Evolutionary conservation across 2,888 invertebrate genomes (phyloP), one percentile per base, ranked within the genome.

Genomic region (Mellilla xanthometata): DNA sequence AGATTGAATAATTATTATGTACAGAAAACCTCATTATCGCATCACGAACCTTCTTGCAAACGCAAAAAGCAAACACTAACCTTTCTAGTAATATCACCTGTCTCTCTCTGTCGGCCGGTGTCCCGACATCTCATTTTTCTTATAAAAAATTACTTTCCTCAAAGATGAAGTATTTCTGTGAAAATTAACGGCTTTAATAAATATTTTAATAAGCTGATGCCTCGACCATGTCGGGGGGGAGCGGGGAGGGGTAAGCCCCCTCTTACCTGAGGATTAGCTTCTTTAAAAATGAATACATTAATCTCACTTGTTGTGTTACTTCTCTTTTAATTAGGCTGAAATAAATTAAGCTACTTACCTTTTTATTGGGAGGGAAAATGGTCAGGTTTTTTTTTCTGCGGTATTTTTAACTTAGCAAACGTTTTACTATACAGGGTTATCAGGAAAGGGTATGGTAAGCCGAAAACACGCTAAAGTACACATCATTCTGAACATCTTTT

Each of bases 161-260:
- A 34, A 34, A 39, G 13, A 22, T 30, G 34, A 35, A 46, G 34
- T 27, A 31, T 39, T 39, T 39, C 34, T 26, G 26, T 19, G 32
- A 30, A 34, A 44, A 45, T 39, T 46, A 39, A 46, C 35, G 26
- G 10, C 36, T 34, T 44, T 46, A 46, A 46, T 46, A 46, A 33
- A 45, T 45, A 45, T 45, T 46, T 46, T 46, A 46, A 46, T 46
- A 46, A 35, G 30, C 31, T 39, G 27, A 39, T 34, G 34, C 45
- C 22, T 12, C 32, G 22, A 39, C 12, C 33, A 26, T 32, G 31
- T 34, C 33, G 15, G n/a, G n/a, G n/a, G n/a, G n/a, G n/a, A n/a
- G n/a, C n/a, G n/a, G n/a, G n/a, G n/a, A n/a, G n/a, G n/a, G n/a
- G n/a, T 15, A 33, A 39, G 39, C 39, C 35, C 39, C 39, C 45